A percentile compares a stretch with the other conserved stretches of the same genome.
These are phyloP conservation scores for Hippoglossus stenolepis DNA, from an alignment of 2,113 vertebrate species.

Conservation along the genomic window DNA sequence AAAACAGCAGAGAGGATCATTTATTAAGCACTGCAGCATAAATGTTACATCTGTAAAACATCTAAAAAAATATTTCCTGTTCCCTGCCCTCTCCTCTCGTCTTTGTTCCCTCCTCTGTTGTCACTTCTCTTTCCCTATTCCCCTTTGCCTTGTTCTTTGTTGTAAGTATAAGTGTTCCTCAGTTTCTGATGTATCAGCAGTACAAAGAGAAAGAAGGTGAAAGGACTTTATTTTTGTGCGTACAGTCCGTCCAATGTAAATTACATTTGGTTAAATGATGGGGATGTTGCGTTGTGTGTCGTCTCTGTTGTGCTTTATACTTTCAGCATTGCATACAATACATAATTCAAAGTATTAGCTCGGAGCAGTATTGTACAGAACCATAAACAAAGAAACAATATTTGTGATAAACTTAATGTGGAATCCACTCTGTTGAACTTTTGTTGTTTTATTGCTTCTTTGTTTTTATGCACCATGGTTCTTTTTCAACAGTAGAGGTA, in stretches of 20 bases:
- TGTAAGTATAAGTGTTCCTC: slow-evolving; percentile 18
- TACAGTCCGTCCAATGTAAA: slow-evolving; percentile 39
- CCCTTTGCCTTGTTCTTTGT: not conserved
- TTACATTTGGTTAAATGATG: slow-evolving; percentile 14
- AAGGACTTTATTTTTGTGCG: not conserved
- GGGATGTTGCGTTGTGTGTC: slow-evolving; percentile 18
- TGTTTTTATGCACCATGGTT: slow-evolving; percentile 41
- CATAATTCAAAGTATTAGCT: slow-evolving; percentile 44
- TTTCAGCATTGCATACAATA: slow-evolving; percentile 22
- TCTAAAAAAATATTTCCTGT: not conserved
- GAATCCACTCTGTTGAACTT: slow-evolving; percentile 8
- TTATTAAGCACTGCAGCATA: slow-evolving; percentile 1
- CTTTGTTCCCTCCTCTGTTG: not conserved
- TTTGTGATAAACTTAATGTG: slow-evolving; percentile 1
- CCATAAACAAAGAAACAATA: not conserved
- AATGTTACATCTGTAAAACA: slow-evolving; percentile 8
- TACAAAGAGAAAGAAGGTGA: not conserved
- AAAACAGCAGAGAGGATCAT: not conserved
- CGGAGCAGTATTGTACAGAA: slow-evolving; percentile 48
- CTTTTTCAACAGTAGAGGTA: slow-evolving; percentile 39
- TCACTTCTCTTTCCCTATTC: not conserved
- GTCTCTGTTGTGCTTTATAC: slow-evolving; percentile 20
- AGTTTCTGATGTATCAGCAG: not conserved
- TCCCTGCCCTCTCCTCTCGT: not conserved
- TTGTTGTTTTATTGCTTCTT: slow-evolving; percentile 4